Evolutionary conservation across 2,797 vertebrate species (phyloP), one percentile per base, ranked within the genome.

Genomic region (Novumbra hubbsi): DNA sequence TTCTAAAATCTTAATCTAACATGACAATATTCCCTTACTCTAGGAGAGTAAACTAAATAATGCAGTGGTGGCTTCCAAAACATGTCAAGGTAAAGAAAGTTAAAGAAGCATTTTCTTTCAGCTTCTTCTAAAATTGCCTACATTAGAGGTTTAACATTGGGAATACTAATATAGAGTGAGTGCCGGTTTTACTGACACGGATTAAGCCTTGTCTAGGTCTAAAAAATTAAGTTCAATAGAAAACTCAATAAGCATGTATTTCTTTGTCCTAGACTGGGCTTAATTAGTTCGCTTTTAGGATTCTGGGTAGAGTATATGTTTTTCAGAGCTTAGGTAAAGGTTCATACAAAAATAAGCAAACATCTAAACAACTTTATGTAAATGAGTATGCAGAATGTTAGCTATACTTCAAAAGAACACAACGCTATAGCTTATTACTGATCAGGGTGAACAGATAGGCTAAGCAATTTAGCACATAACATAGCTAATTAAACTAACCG

Each of bases 1-100:
- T 64, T 85, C 78, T 82, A 81, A 80, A 81, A 78, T 30, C 81
- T 87, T 88, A 84, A 86, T 84, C 77, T 73, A 82, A 68, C 24
- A 4, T 83, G 83, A 83, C 83, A 84, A 81, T 77, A 48, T 70
- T 60, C 64, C 28, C 34, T 78, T 70, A 78, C 80, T 86, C 75
- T 69, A 57, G 21, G 65, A 69, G 76, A 82, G 83, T 11, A 19
- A 41, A 27, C 17, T 84, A 70, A 84, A 86, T 83, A 81, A 86
- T 84, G 75, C 49, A 82, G 52, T 55, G 12, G 78, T 60, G 28
- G 24, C 27, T 38, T 62, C 52, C n/a, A 48, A 45, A 55, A 67
- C 34, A 75, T 63, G 65, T n/a, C 48, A 78, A 78, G 3, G 48
- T 24, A 2, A 38, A 7, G 5, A 7, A 38, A 66, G 19, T 66